Percentiles rank a stretch among this genome's conserved stretches.
phyloP scores from a whole-genome alignment of 2,888 invertebrate genomes.

The Dichetophora obliterata region DNA sequence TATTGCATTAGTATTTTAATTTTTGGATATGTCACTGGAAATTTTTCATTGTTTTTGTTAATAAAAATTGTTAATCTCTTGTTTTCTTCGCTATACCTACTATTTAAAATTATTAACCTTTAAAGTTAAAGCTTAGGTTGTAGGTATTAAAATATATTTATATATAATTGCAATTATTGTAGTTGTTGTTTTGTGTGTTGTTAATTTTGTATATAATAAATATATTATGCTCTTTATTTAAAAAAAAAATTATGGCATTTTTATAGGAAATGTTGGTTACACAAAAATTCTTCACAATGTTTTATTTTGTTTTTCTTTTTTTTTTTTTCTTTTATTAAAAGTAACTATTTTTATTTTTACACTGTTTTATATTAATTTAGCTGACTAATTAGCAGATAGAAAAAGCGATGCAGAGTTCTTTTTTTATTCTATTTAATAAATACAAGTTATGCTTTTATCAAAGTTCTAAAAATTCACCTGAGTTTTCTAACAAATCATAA shows the following conservation, averaged over 20 bases:
- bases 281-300: slow-evolving; percentile 22
- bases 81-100: background rate
- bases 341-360: slow-evolving; percentile 13
- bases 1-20: slow-evolving; percentile 23
- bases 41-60: background rate
- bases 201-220: slow-evolving; percentile 23
- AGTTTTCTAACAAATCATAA: slow-evolving; percentile 4
- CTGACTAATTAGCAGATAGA: background rate
- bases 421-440: background rate
- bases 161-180: slow-evolving; percentile 1
- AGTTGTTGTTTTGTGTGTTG: slow-evolving; percentile 18
- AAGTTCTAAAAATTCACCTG: slow-evolving; percentile 17
- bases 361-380: background rate
- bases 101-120: background rate
- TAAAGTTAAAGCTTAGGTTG: background rate
- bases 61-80: background rate
- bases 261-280: slow-evolving; percentile 41
- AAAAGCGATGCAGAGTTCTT: background rate
- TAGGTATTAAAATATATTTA: slow-evolving; percentile 23
- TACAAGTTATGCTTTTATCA: background rate
- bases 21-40: slow-evolving; percentile 35
- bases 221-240: slow-evolving; percentile 35
- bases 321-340: background rate
- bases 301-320: background rate
- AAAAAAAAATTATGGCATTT: slow-evolving; percentile 40